Percentiles rank a stretch among this genome's conserved stretches.
These are phyloP conservation scores for Cheilinus undulatus DNA, from an alignment of 2,113 vertebrate species.

Conservation along the genomic window DNA sequence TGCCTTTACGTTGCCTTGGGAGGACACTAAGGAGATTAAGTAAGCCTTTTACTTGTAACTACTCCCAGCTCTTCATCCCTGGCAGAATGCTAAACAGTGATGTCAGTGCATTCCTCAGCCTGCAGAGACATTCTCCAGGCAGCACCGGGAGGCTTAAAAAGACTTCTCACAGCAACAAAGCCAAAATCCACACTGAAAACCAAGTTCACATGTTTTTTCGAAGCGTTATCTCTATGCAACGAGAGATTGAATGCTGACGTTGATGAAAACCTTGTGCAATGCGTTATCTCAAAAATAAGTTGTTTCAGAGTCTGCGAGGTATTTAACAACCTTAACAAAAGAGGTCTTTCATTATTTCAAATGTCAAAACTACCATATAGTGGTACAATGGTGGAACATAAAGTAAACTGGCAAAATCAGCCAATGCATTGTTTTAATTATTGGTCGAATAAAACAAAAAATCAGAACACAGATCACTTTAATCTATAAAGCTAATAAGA, in stretches of 20 bases:
- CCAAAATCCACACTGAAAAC: constrained; percentile 19
- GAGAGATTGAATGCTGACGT: too few species aligned
- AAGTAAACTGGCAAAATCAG: too few species aligned
- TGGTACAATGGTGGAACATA: too few species aligned
- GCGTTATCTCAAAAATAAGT: background rate
- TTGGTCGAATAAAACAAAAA: too few species aligned
- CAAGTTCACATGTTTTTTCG: constrained; percentile 19
- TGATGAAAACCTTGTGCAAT: background rate
- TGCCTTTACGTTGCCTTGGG: constrained; percentile 27
- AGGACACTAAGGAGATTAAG: constrained; percentile 57
- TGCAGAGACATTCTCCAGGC: constrained; percentile 75
- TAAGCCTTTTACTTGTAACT: constrained; percentile 35
- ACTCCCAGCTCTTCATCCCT: constrained; percentile 52
- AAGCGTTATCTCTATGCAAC: constrained; percentile 1
- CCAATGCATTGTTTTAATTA: too few species aligned
- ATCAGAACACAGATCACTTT: too few species aligned
- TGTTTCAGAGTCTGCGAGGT: background rate
- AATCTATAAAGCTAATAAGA: too few species aligned
- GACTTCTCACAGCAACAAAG: constrained; percentile 52
- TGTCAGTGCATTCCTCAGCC: constrained; percentile 75
- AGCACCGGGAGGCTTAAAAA: constrained; percentile 54
- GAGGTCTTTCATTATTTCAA: too few species aligned
- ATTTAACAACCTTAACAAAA: too few species aligned
- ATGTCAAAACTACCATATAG: too few species aligned
- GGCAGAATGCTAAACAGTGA: constrained; percentile 66